Conservation (phyloP, 2,797 vertebrate species). For the Sciurus vulgaris region DNA sequence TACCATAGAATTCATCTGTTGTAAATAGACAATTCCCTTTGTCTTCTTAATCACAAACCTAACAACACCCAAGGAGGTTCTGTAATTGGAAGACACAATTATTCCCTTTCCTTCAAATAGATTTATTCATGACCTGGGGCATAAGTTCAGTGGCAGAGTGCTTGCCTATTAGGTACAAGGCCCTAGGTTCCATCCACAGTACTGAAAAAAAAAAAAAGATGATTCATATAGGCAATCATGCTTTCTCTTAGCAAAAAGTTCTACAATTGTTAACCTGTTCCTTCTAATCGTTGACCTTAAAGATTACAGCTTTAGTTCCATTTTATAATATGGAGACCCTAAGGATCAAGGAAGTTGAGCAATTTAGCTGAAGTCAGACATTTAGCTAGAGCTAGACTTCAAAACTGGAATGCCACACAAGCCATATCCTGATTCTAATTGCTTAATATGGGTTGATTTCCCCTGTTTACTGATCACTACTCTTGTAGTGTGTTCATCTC, state of each 20-base stretch:
- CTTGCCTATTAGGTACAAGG: neutral
- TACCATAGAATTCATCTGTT: neutral
- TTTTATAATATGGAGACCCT: slow-evolving; percentile 20
- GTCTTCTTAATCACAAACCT: slow-evolving; percentile 37
- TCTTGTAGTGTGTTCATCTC: slow-evolving; percentile 73
- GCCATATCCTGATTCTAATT: slow-evolving; percentile 58
- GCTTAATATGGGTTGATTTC: slow-evolving; percentile 74
- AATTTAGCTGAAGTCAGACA: slow-evolving; percentile 65
- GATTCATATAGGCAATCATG: neutral
- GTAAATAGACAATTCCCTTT: neutral
- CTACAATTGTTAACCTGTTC: slow-evolving; percentile 7
- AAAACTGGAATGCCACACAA: slow-evolving; percentile 60
- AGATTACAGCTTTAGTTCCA: slow-evolving; percentile 44
- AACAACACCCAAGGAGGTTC: slow-evolving; percentile 27
- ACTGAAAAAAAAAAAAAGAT: too few species aligned
- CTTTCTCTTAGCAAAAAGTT: slow-evolving; percentile 14
- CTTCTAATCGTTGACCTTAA: slow-evolving; percentile 58
- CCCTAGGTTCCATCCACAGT: neutral
- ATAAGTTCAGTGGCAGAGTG: neutral
- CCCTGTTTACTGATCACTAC: slow-evolving; percentile 65
- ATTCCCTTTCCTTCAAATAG: slow-evolving; percentile 37
- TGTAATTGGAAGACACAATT: slow-evolving; percentile 22
- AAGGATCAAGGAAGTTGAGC: slow-evolving; percentile 49
- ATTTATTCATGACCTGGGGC: neutral
- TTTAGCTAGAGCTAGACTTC: slow-evolving; percentile 47